Percentiles rank a stretch among this genome's conserved stretches.
Evolutionary conservation across 2,797 vertebrate genomes (phyloP).

Genomic region (Centropyge bicolor): DNA sequence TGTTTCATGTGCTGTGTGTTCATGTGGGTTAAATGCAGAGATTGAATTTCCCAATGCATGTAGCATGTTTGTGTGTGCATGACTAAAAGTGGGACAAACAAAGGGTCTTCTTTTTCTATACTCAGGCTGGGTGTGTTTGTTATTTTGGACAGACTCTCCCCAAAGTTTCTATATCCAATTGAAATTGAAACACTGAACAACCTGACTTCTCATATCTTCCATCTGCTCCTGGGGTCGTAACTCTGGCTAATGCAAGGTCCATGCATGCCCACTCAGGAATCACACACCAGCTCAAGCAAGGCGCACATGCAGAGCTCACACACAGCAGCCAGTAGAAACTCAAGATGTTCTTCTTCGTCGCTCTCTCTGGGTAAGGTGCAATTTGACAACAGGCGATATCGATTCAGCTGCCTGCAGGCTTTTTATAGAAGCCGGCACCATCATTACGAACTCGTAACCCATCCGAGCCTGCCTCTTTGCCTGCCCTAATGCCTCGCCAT

Average conservation of each 20-base stretch:
- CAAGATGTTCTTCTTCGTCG: constrained; percentile 49
- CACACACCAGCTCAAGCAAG: constrained; percentile 29
- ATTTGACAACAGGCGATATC: constrained; percentile 81
- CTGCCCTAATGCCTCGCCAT: constrained; percentile 53
- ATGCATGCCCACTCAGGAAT: constrained; percentile 33
- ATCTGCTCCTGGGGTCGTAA: neutral
- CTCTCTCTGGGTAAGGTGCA: constrained; percentile 66
- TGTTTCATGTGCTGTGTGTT: too few relatives aligned
- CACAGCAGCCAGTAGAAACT: constrained; percentile 42
- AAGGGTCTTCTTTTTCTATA: too few relatives aligned
- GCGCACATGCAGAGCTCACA: constrained; percentile 42
- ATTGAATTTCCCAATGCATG: too few relatives aligned
- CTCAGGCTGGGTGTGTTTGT: neutral
- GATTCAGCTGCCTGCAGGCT: constrained; percentile 81
- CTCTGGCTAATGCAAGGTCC: constrained; percentile 51
- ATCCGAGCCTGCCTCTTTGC: constrained; percentile 55
- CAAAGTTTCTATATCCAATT: neutral
- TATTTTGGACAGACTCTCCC: neutral
- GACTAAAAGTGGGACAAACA: too few relatives aligned
- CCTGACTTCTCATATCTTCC: neutral
- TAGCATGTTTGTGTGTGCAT: too few relatives aligned
- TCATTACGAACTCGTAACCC: constrained; percentile 72
- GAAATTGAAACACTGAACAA: neutral
- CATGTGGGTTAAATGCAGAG: too few relatives aligned
- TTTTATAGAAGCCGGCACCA: constrained; percentile 83